Evolutionary conservation across 2,888 invertebrate species (phyloP).

Genomic region (Oeneis ivallda): DNA sequence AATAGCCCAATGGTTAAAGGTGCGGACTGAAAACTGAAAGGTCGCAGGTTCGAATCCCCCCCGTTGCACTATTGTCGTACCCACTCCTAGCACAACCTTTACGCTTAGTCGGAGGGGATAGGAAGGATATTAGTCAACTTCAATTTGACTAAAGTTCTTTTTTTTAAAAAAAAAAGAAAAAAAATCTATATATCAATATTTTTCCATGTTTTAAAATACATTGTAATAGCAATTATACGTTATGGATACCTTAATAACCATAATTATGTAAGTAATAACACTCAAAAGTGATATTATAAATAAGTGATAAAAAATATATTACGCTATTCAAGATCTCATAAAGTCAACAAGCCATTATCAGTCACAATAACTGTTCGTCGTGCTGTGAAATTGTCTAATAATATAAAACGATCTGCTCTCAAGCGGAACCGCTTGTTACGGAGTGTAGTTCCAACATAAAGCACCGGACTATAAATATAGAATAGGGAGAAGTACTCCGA

Average conservation of each 20-base stretch:
- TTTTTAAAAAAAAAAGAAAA: no score
- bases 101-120: no score
- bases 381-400: slow-evolving; percentile 13
- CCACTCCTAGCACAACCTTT: no score
- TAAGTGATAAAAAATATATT: not conserved
- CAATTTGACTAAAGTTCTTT: no score
- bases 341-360: not conserved
- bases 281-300: not conserved
- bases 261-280: not conserved
- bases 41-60: no score
- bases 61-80: no score
- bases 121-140: no score
- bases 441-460: slow-evolving; percentile 45
- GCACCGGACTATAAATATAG: slow-evolving; percentile 52
- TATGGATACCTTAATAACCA: not conserved
- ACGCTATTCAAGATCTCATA: not conserved
- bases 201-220: not conserved
- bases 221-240: not conserved
- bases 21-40: no score
- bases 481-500: slow-evolving; percentile 47
- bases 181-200: no score
- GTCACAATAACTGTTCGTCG: not conserved
- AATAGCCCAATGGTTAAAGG: no score
- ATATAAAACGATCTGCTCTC: slow-evolving; percentile 2
- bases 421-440: slow-evolving; percentile 31